Evolutionary conservation across 2,797 vertebrate species (phyloP).

Genomic region (Acanthornis magna): DNA sequence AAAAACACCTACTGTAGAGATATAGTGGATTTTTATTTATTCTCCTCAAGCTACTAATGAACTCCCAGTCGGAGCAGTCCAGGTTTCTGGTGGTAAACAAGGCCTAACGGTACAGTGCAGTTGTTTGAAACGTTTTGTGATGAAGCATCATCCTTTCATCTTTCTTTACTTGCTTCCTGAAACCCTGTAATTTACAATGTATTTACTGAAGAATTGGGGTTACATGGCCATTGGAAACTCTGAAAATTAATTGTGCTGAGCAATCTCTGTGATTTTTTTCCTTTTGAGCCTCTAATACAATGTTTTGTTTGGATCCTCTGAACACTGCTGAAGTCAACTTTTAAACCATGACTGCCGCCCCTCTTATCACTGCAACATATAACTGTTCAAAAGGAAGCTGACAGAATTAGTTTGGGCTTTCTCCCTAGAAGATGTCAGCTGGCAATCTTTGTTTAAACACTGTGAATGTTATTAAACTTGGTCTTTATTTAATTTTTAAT

Average conservation of each 20-base stretch:
- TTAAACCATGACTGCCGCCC: neutral
- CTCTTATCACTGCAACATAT: neutral
- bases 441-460: neutral
- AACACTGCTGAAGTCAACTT: neutral
- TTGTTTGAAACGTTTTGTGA: neutral
- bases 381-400: neutral
- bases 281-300: neutral
- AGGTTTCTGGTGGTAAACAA: neutral
- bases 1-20: accelerated
- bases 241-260: neutral
- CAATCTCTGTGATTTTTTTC: neutral
- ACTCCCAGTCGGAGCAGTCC: neutral
- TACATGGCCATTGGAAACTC: neutral
- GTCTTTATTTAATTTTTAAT: neutral
- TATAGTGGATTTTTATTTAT: neutral
- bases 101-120: neutral
- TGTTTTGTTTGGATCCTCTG: neutral
- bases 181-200: neutral
- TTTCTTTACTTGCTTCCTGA: neutral
- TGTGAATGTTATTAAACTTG: neutral
- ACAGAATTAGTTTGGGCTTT: neutral
- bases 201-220: neutral
- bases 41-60: neutral
- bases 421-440: neutral
- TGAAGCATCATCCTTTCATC: neutral